Base-by-base conservation (phyloP, 2,888 invertebrate species). In the Silvanus unidentatus region DNA sequence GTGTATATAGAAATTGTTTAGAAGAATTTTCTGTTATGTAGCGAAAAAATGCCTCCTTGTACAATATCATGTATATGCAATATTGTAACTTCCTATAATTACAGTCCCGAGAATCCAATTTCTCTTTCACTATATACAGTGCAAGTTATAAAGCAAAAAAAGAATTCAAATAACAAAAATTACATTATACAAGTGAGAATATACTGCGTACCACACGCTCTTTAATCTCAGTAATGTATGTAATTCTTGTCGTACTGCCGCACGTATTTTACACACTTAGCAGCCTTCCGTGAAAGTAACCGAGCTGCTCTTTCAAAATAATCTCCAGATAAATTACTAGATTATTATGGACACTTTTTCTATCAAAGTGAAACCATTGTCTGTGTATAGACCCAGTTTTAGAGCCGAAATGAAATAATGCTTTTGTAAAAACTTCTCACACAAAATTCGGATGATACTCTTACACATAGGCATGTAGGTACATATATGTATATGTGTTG, bases 271-370 rank as follows among this genome's bases (percentile, higher is more conserved):
- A 53, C 50, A 55, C 52, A 52, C 54, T 53, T 51, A 46, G 46
- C 45, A 40, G 40, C 61, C 63, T 63, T 64, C 64, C 61, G 63
- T 63, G 63, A 63, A 63, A 63, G 64, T 63, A 59, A 55, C 54
- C 39, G 41, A 48, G 55, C 56, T 54, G 59, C 58, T 61, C 58
- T 60, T 63, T 62, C 58, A 56, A 53, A 63, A 59, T 63, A 62
- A 62, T 63, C 60, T 51, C 42, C 34, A 49, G 52, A 55, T 57
- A 57, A 57, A 55, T 57, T 53, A 54, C 50, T 55, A 48, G 53
- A 57, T 57, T 55, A 54, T 50, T 54, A 45, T 47, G 46, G 45
- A 42, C 55, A 46, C 48, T 48, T 53, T 49, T 49, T 49, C 48
- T 49, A 41, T 30, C n/a, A n/a, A n/a, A n/a, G n/a, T n/a, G n/a